Evolutionary conservation across 2,113 vertebrate genomes (phyloP).

Genomic region (Atrichornis clamosus): DNA sequence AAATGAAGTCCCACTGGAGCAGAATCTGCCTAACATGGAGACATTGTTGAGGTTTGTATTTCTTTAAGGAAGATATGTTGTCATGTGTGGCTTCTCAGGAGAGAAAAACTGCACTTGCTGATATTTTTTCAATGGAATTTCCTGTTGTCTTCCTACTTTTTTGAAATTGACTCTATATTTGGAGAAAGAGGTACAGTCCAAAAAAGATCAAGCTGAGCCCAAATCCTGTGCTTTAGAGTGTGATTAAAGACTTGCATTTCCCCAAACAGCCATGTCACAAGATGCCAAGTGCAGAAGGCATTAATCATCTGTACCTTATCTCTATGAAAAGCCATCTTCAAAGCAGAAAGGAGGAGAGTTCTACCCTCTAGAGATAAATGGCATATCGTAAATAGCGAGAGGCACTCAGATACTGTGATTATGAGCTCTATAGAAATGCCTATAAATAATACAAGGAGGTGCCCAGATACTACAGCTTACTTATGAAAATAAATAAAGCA

Average conservation of each 20-base stretch:
- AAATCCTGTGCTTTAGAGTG: not conserved
- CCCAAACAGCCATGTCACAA: slow-evolving; percentile 27
- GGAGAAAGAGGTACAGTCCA: not conserved
- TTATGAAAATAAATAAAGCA: slow-evolving; percentile 48
- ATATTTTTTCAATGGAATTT: not conserved
- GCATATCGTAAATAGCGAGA: slow-evolving; percentile 35
- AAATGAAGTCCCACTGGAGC: not conserved
- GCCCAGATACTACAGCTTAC: slow-evolving; percentile 25
- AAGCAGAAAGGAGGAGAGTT: slow-evolving; percentile 38
- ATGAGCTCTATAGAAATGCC: slow-evolving; percentile 57
- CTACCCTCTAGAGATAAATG: slow-evolving; percentile 48
- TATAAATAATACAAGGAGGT: slow-evolving; percentile 55
- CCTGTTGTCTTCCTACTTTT: not conserved
- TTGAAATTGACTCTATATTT: not conserved
- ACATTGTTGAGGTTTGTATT: not conserved
- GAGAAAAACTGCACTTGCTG: not conserved
- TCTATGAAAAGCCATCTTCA: slow-evolving; percentile 29
- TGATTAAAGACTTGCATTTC: slow-evolving; percentile 10
- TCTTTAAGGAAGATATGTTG: not conserved
- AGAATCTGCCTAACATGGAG: not conserved
- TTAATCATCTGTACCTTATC: slow-evolving; percentile 49
- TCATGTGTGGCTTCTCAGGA: not conserved
- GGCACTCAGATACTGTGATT: slow-evolving; percentile 46
- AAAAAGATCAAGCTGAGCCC: not conserved
- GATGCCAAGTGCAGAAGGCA: slow-evolving; percentile 34